Evolutionary conservation across 2,113 vertebrate genomes (phyloP).

Genomic region (Fukomys damarensis): DNA sequence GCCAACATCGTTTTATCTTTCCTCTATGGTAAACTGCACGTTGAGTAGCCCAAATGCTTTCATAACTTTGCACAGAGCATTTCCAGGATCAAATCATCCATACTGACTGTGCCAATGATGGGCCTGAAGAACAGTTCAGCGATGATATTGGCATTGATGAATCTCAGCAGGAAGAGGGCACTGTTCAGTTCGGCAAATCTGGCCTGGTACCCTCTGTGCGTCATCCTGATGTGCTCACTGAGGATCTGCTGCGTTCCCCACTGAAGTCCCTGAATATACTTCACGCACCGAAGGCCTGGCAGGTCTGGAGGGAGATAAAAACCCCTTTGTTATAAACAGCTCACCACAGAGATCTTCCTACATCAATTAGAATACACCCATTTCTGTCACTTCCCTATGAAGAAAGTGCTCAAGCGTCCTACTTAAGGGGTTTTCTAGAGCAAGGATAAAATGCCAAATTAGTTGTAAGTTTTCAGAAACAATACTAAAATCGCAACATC

Average conservation of each 20-base stretch:
- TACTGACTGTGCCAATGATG: conserved; percentile 95
- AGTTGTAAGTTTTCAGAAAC: conserved; percentile 48
- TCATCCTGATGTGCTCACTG: conserved; percentile 93
- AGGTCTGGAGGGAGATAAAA: conserved; percentile 88
- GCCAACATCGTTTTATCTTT: conserved; percentile 48
- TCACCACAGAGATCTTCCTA: conserved; percentile 45
- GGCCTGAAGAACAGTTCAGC: conserved; percentile 97
- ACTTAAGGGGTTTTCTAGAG: conserved; percentile 5
- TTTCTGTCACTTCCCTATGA: not conserved
- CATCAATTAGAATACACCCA: not conserved
- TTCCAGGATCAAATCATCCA: conserved; percentile 98
- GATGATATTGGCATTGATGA: conserved; percentile 92
- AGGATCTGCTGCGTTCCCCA: conserved; percentile 95
- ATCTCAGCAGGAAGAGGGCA: conserved; percentile 93
- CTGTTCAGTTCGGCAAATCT: conserved; percentile 95
- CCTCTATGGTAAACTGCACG: conserved; percentile 56
- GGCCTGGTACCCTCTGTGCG: conserved; percentile 90
- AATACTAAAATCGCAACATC: conserved; percentile 27
- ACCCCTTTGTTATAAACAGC: conserved; percentile 24
- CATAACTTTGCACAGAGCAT: conserved; percentile 96
- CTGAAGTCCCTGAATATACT: conserved; percentile 96
- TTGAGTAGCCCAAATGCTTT: conserved; percentile 58
- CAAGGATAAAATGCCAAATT: not conserved
- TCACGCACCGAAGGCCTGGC: conserved; percentile 93
- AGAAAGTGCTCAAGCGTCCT: conserved; percentile 11